Base-by-base conservation (phyloP, 37 sponge, comb jelly and placozoan genomes). In the Dysidea cf. avara region DNA sequence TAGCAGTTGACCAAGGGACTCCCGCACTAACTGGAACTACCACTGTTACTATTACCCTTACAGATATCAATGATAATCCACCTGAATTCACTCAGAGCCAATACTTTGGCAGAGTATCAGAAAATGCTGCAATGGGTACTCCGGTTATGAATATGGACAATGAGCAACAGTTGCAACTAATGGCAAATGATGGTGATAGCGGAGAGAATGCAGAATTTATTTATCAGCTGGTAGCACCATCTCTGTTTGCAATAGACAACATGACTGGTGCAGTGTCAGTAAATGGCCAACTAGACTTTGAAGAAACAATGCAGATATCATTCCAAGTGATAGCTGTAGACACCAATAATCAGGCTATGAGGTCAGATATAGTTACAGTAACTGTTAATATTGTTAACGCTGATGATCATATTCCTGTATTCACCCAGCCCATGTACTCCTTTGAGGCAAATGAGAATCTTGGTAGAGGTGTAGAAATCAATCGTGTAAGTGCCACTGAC, bases 1-100 rank as follows among this genome's bases (percentile, higher is more conserved):
- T 57, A 9, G 81, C 75, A 18, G 46, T 25, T 25, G 84, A 80
- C 58, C 52, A 47, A n/a, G 79, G 70, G 24, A 56, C 24, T 37
- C 67, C 77, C 4, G 2, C 39, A 32, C 64, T 46, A n/a, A 61
- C 53, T 26, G 32, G 33, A 40, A 40, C 76, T 1, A 48, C 74
- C 1, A 29, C 46, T 9, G 63, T 90, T 6, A 43, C 53, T 16
- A 71, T 90, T 20, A 81, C 77, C 20, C 35, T 90, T 16, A 46
- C 61, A 35, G 88, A 86, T 26, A 21, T 91, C 3, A 77, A 78
- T 48, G 87, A 91, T 56, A 68, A 77, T 32, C 67, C 83, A 47
- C 92, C 92, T 2, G 26, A 3, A 7, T 87, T 91, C 66, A 22
- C 53, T 16, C 26, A 52, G 14, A 3, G 5, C 7, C 30, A 3